Conservation (phyloP, 1,140 invertebrate genomes). For the Drosophila willistoni region DNA sequence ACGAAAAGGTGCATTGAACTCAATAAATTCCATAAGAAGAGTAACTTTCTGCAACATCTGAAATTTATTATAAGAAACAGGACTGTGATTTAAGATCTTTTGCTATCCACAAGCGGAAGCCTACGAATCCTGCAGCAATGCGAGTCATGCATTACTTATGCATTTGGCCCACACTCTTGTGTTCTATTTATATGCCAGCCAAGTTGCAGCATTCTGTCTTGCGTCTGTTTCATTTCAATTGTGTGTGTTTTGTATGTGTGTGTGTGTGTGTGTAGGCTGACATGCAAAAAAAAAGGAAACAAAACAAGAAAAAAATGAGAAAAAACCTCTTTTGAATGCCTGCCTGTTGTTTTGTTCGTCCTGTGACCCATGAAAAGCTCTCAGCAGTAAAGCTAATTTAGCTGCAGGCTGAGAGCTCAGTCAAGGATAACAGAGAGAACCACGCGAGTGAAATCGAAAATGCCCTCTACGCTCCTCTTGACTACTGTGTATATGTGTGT, state of each 20-base stretch:
- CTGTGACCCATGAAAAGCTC: constrained; percentile 48
- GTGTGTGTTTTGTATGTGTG: constrained; percentile 61
- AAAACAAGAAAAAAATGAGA: not conserved
- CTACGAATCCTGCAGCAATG: not conserved
- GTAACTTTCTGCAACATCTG: too few relatives aligned
- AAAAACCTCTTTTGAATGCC: constrained; percentile 14
- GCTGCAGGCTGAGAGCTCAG: constrained; percentile 52
- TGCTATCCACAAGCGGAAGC: not conserved
- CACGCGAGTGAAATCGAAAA: constrained; percentile 57
- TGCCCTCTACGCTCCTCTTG: constrained; percentile 44
- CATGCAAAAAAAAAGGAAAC: not conserved
- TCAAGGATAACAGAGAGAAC: constrained; percentile 48
- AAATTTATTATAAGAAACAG: too few relatives aligned
- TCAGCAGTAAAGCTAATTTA: constrained; percentile 59
- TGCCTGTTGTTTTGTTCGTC: constrained; percentile 14
- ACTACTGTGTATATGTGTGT: constrained; percentile 20
- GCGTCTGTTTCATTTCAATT: constrained; percentile 70
- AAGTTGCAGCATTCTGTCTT: constrained; percentile 43
- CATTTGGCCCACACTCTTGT: constrained; percentile 5
- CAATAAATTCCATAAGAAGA: too few relatives aligned
- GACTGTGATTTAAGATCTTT: constrained; percentile 1
- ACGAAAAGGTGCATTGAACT: too few relatives aligned
- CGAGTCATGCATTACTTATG: constrained; percentile 8
- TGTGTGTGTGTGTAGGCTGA: constrained; percentile 43
- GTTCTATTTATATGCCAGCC: constrained; percentile 44